Evolutionary conservation across 2,113 vertebrate species (phyloP).

Genomic region (Enhydra lutris): DNA sequence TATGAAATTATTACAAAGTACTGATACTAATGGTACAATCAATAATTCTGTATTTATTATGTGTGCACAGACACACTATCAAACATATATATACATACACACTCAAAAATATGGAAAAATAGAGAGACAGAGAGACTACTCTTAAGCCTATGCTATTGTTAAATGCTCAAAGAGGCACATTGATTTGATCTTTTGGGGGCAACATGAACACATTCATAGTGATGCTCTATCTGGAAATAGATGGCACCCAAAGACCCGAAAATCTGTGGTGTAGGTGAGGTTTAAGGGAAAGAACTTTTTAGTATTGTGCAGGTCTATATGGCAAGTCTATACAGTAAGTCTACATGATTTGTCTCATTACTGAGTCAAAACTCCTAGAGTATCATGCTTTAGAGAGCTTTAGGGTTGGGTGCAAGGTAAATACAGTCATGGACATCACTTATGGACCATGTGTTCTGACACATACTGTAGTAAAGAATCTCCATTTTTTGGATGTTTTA

Average conservation of each 20-base stretch:
- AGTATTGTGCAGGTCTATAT: background rate
- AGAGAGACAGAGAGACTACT: background rate
- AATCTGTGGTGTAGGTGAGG: background rate
- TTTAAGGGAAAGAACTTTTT: background rate
- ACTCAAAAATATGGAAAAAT: background rate
- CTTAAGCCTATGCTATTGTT: background rate
- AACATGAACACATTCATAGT: background rate
- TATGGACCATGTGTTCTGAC: background rate
- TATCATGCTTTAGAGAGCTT: background rate
- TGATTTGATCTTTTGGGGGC: background rate
- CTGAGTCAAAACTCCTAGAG: background rate
- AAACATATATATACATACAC: background rate
- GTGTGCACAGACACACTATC: background rate
- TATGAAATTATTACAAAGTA: background rate
- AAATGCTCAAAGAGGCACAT: fast-evolving
- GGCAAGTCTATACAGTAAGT: background rate
- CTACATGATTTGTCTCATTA: background rate
- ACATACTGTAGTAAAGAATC: background rate
- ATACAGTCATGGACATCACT: background rate
- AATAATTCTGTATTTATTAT: background rate
- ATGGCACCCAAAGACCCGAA: background rate
- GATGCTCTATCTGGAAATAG: background rate
- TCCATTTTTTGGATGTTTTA: background rate
- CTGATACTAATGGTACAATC: background rate
- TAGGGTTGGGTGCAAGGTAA: background rate